Evolutionary conservation across 2,113 vertebrate genomes (phyloP).

Genomic region (Pseudorectes ferrugineus): DNA sequence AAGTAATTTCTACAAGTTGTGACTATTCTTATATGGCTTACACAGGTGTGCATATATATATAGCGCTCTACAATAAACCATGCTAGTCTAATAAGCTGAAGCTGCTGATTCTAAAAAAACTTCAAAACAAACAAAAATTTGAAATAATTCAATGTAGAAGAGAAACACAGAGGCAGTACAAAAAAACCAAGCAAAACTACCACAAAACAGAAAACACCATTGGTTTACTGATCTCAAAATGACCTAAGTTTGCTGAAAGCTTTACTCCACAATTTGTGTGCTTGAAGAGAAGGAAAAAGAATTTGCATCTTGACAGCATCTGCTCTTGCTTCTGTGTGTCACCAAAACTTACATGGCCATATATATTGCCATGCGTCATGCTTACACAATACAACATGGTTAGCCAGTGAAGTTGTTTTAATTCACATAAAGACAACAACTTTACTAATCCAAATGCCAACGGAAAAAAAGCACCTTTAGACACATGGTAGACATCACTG

Average conservation of each 20-base stretch:
- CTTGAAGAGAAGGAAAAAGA: not conserved
- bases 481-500: not conserved
- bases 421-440: not conserved
- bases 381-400: not conserved
- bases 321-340: not conserved
- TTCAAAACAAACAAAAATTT: not conserved
- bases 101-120: not conserved
- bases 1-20: not conserved
- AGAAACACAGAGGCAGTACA: not conserved
- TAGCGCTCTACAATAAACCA: not conserved
- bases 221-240: not conserved
- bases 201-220: not conserved
- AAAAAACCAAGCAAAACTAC: rapidly evolving
- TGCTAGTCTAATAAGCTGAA: not conserved
- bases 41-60: not conserved
- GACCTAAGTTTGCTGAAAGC: not conserved
- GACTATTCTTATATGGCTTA: not conserved
- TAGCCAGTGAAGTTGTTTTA: not conserved
- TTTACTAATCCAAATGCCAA: not conserved
- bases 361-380: not conserved
- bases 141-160: not conserved
- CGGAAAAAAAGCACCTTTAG: not conserved
- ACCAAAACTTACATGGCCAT: not conserved
- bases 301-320: not conserved
- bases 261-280: not conserved